Conservation (phyloP, 2,113 vertebrate genomes). For the Ardeotis arabs region DNA sequence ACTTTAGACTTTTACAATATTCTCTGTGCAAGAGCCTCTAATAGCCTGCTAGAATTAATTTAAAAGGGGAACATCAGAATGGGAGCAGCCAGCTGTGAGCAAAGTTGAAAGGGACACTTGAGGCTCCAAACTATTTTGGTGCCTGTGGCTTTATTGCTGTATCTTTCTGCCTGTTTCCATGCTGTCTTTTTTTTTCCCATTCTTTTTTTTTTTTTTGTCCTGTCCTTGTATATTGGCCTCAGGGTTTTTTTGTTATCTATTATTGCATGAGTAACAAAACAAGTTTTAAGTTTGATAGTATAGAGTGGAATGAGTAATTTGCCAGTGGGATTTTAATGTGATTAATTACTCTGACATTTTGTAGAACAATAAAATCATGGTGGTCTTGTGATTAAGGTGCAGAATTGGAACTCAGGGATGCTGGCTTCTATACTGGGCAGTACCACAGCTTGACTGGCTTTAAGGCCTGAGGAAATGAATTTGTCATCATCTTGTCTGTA, state of each 20-base stretch:
- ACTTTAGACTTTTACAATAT: not conserved
- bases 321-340: not conserved
- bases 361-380: not conserved
- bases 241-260: not conserved
- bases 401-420: not conserved
- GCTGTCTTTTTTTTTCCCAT: not conserved
- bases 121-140: not conserved
- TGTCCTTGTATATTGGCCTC: not conserved
- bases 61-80: not conserved
- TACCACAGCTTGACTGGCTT: not conserved
- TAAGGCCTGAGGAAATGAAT: not conserved
- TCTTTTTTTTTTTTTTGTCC: not conserved
- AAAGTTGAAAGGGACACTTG: slow-evolving; percentile 44
- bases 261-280: not conserved
- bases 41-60: slow-evolving; percentile 54
- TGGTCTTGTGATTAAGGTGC: not conserved
- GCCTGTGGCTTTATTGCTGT: not conserved
- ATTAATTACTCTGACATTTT: not conserved
- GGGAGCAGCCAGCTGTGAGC: slow-evolving; percentile 38
- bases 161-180: not conserved
- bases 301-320: not conserved
- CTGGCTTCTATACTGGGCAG: not conserved
- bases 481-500: not conserved
- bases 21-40: slow-evolving; percentile 21
- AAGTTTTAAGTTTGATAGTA: not conserved